phyloP scores from a whole-genome alignment of 2,888 invertebrate genomes.

The Gari tellinella region DNA sequence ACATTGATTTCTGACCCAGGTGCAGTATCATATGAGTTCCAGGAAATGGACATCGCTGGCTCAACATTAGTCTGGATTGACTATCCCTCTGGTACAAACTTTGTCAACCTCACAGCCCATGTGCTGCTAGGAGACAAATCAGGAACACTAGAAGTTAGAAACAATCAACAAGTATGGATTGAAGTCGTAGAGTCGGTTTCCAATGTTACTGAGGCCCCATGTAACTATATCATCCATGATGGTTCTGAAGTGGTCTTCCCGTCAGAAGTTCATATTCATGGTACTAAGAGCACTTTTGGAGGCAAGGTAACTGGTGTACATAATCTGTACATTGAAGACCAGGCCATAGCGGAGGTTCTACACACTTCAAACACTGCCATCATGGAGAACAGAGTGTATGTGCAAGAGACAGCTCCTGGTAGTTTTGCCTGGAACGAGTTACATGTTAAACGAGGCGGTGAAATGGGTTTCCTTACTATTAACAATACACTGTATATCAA shows the following conservation, averaged over 20 bases:
- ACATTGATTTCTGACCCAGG: constrained; percentile 67
- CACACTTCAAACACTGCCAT: constrained; percentile 73
- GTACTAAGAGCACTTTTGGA: constrained; percentile 70
- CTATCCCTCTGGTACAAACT: constrained; percentile 56
- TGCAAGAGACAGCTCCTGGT: constrained; percentile 62
- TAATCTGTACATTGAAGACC: constrained; percentile 68
- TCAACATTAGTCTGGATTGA: constrained; percentile 67
- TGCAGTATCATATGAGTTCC: constrained; percentile 66
- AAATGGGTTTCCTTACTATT: constrained; percentile 64
- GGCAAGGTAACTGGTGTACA: constrained; percentile 69
- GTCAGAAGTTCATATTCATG: constrained; percentile 73
- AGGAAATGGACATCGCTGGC: constrained; percentile 74
- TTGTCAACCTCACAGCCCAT: constrained; percentile 66
- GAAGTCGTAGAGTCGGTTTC: constrained; percentile 72
- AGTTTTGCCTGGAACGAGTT: constrained; percentile 68
- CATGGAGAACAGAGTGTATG: constrained; percentile 63
- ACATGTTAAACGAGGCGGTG: constrained; percentile 66
- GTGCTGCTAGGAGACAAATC: constrained; percentile 74
- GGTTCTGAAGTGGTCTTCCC: constrained; percentile 71
- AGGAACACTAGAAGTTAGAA: constrained; percentile 67
- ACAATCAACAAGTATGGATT: constrained; percentile 69
- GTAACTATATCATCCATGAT: constrained; percentile 71
- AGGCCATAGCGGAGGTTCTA: constrained; percentile 60
- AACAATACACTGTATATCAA: constrained; percentile 44
- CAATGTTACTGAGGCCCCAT: constrained; percentile 74